These are phyloP conservation scores for Grapholita molesta DNA, from an alignment of 1,140 invertebrate genomes.

Conservation along the genomic window DNA sequence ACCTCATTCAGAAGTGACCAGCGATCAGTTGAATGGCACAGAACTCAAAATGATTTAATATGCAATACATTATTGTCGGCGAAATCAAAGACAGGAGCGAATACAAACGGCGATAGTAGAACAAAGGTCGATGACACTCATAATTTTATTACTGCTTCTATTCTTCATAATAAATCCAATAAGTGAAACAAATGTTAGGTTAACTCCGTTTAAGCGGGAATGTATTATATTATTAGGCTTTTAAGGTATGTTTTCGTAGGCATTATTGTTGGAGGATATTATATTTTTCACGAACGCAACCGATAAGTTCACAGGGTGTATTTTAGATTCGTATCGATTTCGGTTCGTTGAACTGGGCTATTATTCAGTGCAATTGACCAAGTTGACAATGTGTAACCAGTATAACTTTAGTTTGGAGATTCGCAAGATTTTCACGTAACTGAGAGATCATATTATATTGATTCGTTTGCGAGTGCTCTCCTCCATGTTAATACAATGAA, in stretches of 20 bases:
- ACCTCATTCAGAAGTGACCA: too few species aligned
- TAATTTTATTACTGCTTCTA: not conserved
- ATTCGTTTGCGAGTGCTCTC: not conserved
- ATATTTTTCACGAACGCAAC: constrained; percentile 1
- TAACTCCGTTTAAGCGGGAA: not conserved
- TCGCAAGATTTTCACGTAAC: not conserved
- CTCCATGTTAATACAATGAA: not conserved
- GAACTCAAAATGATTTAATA: too few species aligned
- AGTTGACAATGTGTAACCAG: too few species aligned
- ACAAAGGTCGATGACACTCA: not conserved
- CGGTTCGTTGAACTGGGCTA: constrained; percentile 7
- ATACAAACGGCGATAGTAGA: not conserved
- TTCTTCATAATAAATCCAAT: constrained; percentile 1
- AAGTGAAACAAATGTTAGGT: not conserved
- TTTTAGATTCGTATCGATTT: constrained; percentile 4
- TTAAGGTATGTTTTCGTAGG: not conserved
- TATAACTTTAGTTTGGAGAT: not conserved
- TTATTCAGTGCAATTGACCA: not conserved
- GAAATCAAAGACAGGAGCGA: not conserved
- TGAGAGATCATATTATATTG: not conserved
- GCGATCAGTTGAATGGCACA: too few species aligned
- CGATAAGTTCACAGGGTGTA: constrained; percentile 1
- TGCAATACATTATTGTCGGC: too few species aligned
- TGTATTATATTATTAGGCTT: not conserved
- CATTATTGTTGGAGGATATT: not conserved